These are phyloP conservation scores for Lacerta viridis DNA, from an alignment of 2,797 vertebrate species.

Conservation along the genomic window DNA sequence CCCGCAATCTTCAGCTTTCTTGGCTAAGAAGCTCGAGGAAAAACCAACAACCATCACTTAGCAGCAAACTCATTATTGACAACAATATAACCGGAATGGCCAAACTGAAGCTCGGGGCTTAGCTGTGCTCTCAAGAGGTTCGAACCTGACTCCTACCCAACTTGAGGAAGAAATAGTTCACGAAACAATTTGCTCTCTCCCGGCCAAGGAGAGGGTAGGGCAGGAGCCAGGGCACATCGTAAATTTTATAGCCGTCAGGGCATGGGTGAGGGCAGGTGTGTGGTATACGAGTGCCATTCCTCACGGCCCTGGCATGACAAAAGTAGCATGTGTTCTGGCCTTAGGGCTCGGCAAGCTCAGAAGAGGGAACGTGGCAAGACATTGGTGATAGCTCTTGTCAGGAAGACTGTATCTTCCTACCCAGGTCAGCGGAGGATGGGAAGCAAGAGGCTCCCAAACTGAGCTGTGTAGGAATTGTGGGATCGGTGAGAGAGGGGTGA, in stretches of 20 bases:
- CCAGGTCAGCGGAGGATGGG: not conserved
- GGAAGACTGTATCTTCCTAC: not conserved
- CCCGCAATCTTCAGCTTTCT: conserved; percentile 58
- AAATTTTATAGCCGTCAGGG: too few relatives aligned
- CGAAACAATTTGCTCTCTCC: not conserved
- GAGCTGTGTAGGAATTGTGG: not conserved
- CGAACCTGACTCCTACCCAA: not conserved
- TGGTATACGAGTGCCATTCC: too few relatives aligned
- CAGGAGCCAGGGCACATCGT: not conserved
- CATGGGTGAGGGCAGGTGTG: too few relatives aligned
- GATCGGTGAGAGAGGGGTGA: not conserved
- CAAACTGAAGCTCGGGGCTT: conserved; percentile 9
- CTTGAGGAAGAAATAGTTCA: not conserved
- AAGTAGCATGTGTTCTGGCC: not conserved
- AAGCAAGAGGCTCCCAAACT: not conserved
- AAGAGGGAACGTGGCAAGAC: not conserved
- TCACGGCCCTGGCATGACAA: not conserved
- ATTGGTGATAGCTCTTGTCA: not conserved
- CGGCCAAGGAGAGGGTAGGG: not conserved
- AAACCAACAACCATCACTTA: conserved; percentile 65
- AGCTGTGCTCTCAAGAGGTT: not conserved
- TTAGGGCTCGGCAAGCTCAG: not conserved
- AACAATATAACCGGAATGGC: conserved; percentile 13
- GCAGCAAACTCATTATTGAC: conserved; percentile 56
- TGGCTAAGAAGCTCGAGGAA: conserved; percentile 47